phyloP scores from a whole-genome alignment of 1,140 invertebrate species.

The Drosophila navojoa region DNA sequence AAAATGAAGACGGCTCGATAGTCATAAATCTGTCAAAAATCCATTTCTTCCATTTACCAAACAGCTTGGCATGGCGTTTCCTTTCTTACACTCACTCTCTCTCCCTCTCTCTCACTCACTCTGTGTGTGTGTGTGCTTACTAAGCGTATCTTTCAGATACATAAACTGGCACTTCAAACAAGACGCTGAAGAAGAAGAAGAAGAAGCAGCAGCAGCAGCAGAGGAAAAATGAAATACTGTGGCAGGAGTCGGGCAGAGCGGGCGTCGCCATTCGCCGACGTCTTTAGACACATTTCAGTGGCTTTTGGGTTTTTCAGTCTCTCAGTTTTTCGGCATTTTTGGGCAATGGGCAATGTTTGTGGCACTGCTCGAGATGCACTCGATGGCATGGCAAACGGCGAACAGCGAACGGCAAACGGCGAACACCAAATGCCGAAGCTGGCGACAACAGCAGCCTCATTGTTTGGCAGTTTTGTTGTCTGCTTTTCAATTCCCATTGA shows the following conservation, averaged over 20 bases:
- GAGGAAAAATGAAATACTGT: conserved; percentile 56
- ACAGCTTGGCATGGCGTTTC: conserved; percentile 71
- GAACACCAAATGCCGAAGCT: background rate
- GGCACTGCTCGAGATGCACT: conserved; percentile 61
- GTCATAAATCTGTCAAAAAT: conserved; percentile 84
- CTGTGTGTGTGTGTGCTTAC: conserved; percentile 58
- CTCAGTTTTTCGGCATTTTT: conserved; percentile 15
- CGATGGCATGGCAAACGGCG: conserved; percentile 6
- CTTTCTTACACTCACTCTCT: conserved; percentile 47
- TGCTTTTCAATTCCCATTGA: conserved; percentile 44
- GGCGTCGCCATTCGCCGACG: conserved; percentile 51
- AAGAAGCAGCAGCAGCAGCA: conserved; percentile 16
- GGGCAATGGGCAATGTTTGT: conserved; percentile 20
- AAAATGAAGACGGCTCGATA: conserved; percentile 83
- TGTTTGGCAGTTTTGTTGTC: conserved; percentile 31
- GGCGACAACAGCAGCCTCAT: conserved; percentile 29
- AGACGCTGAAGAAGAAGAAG: conserved; percentile 25
- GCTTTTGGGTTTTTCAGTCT: conserved; percentile 57
- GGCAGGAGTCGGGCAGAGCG: conserved; percentile 40
- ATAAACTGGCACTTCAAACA: conserved; percentile 79
- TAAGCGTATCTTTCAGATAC: conserved; percentile 82
- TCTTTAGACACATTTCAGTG: conserved; percentile 63
- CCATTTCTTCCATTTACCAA: conserved; percentile 83
- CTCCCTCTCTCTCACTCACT: background rate
- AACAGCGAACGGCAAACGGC: background rate